Evolutionary conservation across 2,888 invertebrate genomes (phyloP), one percentile per base, ranked within the genome.

Genomic region (Lithophane semibrunnea): DNA sequence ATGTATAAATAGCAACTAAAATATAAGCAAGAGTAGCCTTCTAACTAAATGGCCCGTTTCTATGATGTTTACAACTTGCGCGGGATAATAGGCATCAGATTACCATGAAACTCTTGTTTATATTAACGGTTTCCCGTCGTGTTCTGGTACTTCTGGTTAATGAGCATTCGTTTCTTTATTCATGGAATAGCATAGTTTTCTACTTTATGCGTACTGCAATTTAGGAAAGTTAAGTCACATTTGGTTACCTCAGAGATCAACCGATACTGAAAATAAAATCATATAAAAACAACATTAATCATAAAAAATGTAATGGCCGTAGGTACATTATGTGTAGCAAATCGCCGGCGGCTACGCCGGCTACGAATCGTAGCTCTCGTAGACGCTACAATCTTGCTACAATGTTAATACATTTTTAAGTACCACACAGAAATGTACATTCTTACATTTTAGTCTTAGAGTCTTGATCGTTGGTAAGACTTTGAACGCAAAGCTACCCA

Each of bases 321-420:
- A 60, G 63, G 74, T 79, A 81, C 78, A 76, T 78, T 84, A 84
- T 76, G 78, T 76, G 85, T 76, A 78, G 73, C 73, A 66, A 78
- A 78, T 63, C 72, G 75, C 84, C 68, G 52, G 71, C 77, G 73
- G 84, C 82, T 64, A 80, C 74, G 72, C 49, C 72, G 47, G 72
- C 74, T 84, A 78, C 81, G 65, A 84, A 71, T 76, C 85, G 72
- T 82, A 73, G 82, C 75, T 72, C 63, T 78, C 74, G 76, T 84
- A 82, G 82, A 75, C 63, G 75, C 69, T 75, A 85, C 85, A 73
- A 78, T 84, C 66, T 76, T 79, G 69, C 81, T 73, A 77, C 81
- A 75, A 68, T 75, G 75, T 77, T 76, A 78, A 83, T 77, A 79
- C 47, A 79, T 85, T 86, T 85, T 79, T 74, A 81, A 80, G 72